phyloP scores from a whole-genome alignment of 2,113 vertebrate species.

The Quiscalus mexicanus region DNA sequence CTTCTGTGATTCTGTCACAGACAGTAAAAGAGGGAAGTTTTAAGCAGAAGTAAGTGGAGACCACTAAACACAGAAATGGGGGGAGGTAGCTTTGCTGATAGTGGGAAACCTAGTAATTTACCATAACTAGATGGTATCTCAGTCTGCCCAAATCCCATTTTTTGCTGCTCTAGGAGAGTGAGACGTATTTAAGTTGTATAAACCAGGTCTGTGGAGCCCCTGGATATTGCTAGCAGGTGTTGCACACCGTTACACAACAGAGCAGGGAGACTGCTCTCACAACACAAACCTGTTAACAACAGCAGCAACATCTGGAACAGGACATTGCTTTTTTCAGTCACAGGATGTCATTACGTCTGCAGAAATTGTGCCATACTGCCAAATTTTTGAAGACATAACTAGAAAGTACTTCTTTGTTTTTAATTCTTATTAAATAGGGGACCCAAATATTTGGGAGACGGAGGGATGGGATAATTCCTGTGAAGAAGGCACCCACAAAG shows the following conservation, averaged over 20 bases:
- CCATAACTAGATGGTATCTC: not conserved
- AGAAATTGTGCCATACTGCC: not conserved
- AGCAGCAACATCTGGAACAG: slow-evolving; percentile 5
- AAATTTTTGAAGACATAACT: not conserved
- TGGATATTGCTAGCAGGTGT: not conserved
- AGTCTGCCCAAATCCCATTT: not conserved
- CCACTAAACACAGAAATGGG: not conserved
- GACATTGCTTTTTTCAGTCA: slow-evolving; percentile 20
- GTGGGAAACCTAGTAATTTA: not conserved
- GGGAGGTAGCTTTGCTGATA: not conserved
- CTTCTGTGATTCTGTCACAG: not conserved
- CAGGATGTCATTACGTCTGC: not conserved
- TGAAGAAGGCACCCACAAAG: not conserved
- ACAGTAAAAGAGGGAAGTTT: not conserved
- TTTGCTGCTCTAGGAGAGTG: not conserved
- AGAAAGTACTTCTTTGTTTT: not conserved
- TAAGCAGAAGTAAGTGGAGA: not conserved
- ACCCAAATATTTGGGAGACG: not conserved
- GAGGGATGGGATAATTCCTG: not conserved
- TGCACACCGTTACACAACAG: not conserved
- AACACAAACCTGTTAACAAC: not conserved
- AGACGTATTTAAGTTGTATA: not conserved
- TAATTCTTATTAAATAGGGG: not conserved
- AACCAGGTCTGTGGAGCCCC: not conserved
- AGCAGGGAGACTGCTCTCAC: not conserved